phyloP scores from a whole-genome alignment of 2,888 invertebrate genomes.

The Tribolium freemani region DNA sequence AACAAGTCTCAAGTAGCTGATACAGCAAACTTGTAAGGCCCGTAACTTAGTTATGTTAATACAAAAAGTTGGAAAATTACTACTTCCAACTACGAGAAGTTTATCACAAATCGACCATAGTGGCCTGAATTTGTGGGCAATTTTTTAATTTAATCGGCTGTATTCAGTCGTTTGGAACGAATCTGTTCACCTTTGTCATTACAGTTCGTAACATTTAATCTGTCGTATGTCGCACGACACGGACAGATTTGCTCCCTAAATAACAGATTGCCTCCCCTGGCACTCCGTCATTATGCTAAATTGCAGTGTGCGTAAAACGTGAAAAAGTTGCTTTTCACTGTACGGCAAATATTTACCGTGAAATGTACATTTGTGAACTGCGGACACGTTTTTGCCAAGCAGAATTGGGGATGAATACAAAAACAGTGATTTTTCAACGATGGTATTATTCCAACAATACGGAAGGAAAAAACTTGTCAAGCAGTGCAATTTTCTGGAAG shows the following conservation, averaged over 20 bases:
- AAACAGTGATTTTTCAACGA: conserved; percentile 21
- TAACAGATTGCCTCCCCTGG: background rate
- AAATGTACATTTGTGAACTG: conserved; percentile 34
- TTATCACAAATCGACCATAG: no score
- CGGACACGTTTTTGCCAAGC: conserved; percentile 24
- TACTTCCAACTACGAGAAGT: background rate
- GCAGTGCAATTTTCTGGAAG: background rate
- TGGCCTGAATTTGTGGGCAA: no score
- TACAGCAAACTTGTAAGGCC: conserved; percentile 23
- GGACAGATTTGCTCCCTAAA: background rate
- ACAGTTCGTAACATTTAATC: background rate
- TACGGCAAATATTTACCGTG: conserved; percentile 22
- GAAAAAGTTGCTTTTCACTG: background rate
- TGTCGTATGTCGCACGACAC: background rate
- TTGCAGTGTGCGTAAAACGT: conserved; percentile 1
- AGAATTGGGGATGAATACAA: conserved; percentile 28
- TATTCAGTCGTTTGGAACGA: no score
- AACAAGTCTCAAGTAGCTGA: conserved; percentile 22
- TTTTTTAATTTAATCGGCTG: no score
- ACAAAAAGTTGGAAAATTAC: conserved; percentile 11
- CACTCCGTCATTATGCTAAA: background rate
- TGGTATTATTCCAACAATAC: background rate
- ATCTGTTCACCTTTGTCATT: background rate
- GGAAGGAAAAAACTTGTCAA: conserved; percentile 19
- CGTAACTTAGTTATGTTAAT: conserved; percentile 27